Base-by-base conservation (phyloP, 2,888 invertebrate genomes). In the Amphiduros pacificus region DNA sequence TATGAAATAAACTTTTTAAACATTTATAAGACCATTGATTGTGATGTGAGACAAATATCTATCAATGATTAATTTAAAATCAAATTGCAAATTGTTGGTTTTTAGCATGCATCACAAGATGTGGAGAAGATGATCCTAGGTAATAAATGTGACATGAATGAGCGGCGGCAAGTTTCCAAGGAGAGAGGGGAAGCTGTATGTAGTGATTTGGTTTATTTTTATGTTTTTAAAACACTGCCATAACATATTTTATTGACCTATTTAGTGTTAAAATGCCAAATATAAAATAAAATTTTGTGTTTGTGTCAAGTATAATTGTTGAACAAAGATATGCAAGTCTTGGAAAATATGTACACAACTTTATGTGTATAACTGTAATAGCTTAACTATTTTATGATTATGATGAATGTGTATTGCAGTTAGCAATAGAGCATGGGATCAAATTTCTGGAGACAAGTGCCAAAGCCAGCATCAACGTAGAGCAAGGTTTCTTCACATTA, bases 381-480 rank as follows among this genome's bases (percentile, higher is more conserved):
- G n/a, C n/a, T n/a, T n/a, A n/a, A n/a, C n/a, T n/a, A n/a, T n/a
- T n/a, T n/a, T n/a, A n/a, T n/a, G n/a, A n/a, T n/a, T n/a, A n/a
- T n/a, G n/a, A n/a, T n/a, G n/a, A n/a, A n/a, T n/a, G n/a, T n/a
- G n/a, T 49, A 55, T 71, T 72, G n/a, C 91, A 95, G 85, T 87
- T 98, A 83, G 97, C 97, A 65, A 88, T 95, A 78, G 98, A 98
- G 85, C 97, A 98, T 86, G 93, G 94, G 78, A 97, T 99, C 75
- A 95, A 95, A 86, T 99, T 99, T 86, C 91, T 99, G 89, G 99
- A 99, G 86, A 99, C 98, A 57, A 96, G 96, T 73, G 99, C 99
- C 60, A 99, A 99, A 86, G 91, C 94, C 71, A 94, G 95, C 82
- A 91, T 95, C 83, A 95, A 98, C 83, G 96, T 99, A 53, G 98